Conservation (phyloP, 2,888 invertebrate species). For the Drosophila meridiana region DNA sequence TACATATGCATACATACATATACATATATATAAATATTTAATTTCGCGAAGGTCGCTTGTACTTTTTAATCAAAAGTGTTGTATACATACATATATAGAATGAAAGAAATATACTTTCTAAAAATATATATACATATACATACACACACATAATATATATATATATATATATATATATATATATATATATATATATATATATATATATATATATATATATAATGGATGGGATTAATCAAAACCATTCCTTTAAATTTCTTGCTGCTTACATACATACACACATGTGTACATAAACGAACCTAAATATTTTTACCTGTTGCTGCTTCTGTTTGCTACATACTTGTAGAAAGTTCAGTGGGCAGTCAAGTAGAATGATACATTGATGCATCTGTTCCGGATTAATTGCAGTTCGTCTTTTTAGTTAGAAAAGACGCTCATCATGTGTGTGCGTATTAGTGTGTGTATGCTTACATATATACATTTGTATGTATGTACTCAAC, state of each 20-base stretch:
- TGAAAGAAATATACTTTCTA: not conserved
- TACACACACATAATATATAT: not conserved
- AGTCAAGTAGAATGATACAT: constrained; percentile 36
- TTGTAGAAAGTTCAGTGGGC: constrained; percentile 44
- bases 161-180: not conserved
- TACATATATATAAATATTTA: constrained; percentile 3
- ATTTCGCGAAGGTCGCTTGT: constrained; percentile 44
- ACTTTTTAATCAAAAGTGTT: not conserved
- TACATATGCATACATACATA: not conserved
- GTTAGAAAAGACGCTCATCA: not conserved
- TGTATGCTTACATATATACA: not conserved
- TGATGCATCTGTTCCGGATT: constrained; percentile 10
- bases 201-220: not conserved
- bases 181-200: not conserved
- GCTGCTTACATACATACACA: not conserved
- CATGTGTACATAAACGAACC: not conserved
- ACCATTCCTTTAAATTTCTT: not conserved
- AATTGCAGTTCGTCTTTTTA: constrained; percentile 22
- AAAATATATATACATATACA: too few relatives aligned
- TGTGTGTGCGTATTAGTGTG: not conserved
- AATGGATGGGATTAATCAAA: not conserved
- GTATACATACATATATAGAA: too few relatives aligned
- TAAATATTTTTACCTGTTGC: constrained; percentile 31
- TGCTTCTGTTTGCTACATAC: constrained; percentile 8
- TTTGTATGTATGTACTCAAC: not conserved